These are phyloP conservation scores for Caerostris extrusa DNA, from an alignment of 1,140 invertebrate species.

Conservation along the genomic window DNA sequence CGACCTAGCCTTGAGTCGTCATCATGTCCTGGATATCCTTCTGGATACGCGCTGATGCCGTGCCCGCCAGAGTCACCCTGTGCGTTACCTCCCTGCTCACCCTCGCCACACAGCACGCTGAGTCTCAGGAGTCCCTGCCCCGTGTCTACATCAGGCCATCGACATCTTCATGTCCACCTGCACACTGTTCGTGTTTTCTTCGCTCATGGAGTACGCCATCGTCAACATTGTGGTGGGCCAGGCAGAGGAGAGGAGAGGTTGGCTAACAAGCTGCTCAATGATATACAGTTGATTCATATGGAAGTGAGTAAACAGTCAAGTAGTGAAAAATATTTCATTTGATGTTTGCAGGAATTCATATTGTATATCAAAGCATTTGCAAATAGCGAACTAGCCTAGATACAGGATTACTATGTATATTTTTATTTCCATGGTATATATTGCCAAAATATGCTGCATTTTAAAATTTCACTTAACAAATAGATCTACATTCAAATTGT, in stretches of 20 bases:
- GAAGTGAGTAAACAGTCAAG: not conserved
- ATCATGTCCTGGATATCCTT: constrained; percentile 82
- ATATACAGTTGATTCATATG: not conserved
- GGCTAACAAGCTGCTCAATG: constrained; percentile 31
- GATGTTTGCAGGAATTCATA: too few species aligned
- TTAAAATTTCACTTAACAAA: too few species aligned
- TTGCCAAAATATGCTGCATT: too few species aligned
- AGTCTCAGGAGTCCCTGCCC: constrained; percentile 88
- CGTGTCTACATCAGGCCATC: constrained; percentile 89
- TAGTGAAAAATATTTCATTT: too few species aligned
- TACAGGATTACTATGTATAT: too few species aligned
- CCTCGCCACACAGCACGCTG: constrained; percentile 87
- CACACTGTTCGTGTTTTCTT: constrained; percentile 91
- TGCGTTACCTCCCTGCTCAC: constrained; percentile 85
- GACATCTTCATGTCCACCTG: constrained; percentile 79
- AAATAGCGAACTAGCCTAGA: too few species aligned
- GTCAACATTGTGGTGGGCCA: constrained; percentile 79
- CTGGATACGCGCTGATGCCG: constrained; percentile 82
- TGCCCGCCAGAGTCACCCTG: constrained; percentile 81
- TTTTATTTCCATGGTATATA: too few species aligned
- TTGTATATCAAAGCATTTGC: too few species aligned
- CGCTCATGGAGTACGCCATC: constrained; percentile 93
- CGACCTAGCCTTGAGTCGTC: constrained; percentile 81
- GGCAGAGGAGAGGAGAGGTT: constrained; percentile 7
- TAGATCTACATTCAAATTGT: too few species aligned